Evolutionary conservation across 2,113 vertebrate genomes (phyloP), one percentile per base, ranked within the genome.

Genomic region (Mormyrus lacerda): DNA sequence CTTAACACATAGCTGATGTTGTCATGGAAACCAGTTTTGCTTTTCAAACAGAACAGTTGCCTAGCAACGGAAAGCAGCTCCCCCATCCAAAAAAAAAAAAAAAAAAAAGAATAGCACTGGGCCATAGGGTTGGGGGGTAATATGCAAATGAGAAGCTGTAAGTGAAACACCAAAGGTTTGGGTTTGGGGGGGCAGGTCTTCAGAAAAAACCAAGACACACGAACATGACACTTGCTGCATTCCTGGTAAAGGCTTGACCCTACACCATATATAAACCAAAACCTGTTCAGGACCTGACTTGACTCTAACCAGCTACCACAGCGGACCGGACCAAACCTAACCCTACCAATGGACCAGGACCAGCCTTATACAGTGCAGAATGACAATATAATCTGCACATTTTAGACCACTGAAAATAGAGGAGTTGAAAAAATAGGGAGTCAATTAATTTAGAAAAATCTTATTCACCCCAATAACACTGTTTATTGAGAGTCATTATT

Each of bases 21-120:
- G 87, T 88, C 61, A 88, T 73, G 61, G 87, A 73, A 88, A 88
- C 87, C 61, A 48, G 58, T 73, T 88, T 48, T 88, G 87, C 87
- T 47, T 88, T 88, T 73, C 87, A 88, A 73, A 69, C 58, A 47
- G 39, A 42, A 88, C 58, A 73, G 87, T 88, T 88, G 7, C 87
- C 61, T 88, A 88, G 87, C 61, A 73, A 88, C 61, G 2, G 44
- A 48, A 73, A 88, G 17, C 10, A 69, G 55, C 44, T 69, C 87
- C 53, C 47, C 35, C 35, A 87, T 87, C 39, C 87, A 48, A 73
- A 88, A 88, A 69, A 55, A 53, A 48, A 48, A 47, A 87, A 19
- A 65, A 35, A 44, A 35, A 82, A 84, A 24, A 84, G 45, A 31
- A 35, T 35, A 86, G 19, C 48, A 86, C 27, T 51, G 85, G 24